Evolutionary conservation across 2,888 invertebrate species (phyloP).

Genomic region (Heliconius hortense): DNA sequence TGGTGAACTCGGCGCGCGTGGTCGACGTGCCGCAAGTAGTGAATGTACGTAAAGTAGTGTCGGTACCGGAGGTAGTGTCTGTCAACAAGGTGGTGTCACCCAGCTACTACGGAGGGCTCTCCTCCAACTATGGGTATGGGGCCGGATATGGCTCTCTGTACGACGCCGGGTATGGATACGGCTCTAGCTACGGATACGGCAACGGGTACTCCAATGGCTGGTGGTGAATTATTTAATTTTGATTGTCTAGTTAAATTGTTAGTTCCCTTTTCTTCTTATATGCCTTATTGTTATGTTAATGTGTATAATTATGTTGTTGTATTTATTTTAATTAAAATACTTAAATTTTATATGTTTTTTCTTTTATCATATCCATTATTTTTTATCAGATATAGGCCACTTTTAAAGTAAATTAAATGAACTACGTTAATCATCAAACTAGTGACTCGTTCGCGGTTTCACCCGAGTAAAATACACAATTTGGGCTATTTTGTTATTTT

Average conservation of each 20-base stretch:
- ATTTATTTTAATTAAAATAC: slow-evolving; percentile 14
- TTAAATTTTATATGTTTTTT: background rate
- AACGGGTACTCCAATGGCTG: background rate
- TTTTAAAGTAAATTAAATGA: background rate
- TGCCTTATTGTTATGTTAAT: background rate
- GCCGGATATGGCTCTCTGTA: slow-evolving; percentile 36
- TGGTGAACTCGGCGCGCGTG: slow-evolving; percentile 54
- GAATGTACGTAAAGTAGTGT: slow-evolving; percentile 57
- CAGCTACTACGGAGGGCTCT: slow-evolving; percentile 45
- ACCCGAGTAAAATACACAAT: no score
- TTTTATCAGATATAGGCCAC: background rate
- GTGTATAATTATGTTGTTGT: background rate
- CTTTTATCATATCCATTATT: background rate
- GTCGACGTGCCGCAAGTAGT: slow-evolving; percentile 55
- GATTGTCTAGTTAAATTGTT: background rate
- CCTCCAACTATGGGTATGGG: slow-evolving; percentile 40
- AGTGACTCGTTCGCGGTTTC: no score
- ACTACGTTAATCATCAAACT: no score
- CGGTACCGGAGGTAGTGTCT: slow-evolving; percentile 59
- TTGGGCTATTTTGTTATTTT: no score
- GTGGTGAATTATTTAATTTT: background rate
- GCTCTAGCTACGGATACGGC: slow-evolving; percentile 4
- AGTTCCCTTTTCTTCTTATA: no score
- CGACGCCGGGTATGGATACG: slow-evolving; percentile 29
- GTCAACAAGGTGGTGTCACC: slow-evolving; percentile 60